Base-by-base conservation (phyloP, 1,140 invertebrate genomes). In the Saxidomus purpurata region DNA sequence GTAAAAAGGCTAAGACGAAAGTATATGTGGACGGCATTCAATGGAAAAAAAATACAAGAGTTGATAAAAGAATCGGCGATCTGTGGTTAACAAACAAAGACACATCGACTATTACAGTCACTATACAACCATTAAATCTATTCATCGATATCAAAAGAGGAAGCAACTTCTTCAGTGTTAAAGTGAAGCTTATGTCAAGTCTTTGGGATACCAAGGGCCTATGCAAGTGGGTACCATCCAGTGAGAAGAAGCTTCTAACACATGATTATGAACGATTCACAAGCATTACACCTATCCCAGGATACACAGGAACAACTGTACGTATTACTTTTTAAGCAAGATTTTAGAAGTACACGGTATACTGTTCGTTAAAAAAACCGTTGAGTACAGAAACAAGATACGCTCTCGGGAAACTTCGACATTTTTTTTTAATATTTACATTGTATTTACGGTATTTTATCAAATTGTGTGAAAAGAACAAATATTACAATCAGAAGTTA, bases 11-110 rank as follows among this genome's bases (percentile, higher is more conserved):
- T 2, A 71, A 49, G 59, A 47, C 61, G 13, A 88, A 52, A 47
- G 59, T 63, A 11, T 22, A 31, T 22, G n/a, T 88, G 6, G 86
- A 43, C 71, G 76, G 76, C 25, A 55, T 28, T 49, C 28, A 49
- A 43, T 88, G 86, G 86, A 81, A 49, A 17, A 49, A 69, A 43
- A 49, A 80, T 36, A 87, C 71, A 47, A 40, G 11, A 52, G n/a
- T 87, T 17, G 86, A 88, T 49, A 88, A 80, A 71, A 81, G 76
- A 25, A 55, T 88, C 34, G 86, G 86, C n/a, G 74, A 80, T 11
- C 47, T 88, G 17, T 52, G 55, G 74, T 8, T 88, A 19, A 31
- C 28, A 55, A 67, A n/a, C 22, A 69, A 67, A 28, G 79, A 80
- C 71, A 74, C 19, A 0, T 81, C 63, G n/a, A 81, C 76, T 1